phyloP scores from a whole-genome alignment of 2,888 invertebrate species.

The Tenodera sinensis region DNA sequence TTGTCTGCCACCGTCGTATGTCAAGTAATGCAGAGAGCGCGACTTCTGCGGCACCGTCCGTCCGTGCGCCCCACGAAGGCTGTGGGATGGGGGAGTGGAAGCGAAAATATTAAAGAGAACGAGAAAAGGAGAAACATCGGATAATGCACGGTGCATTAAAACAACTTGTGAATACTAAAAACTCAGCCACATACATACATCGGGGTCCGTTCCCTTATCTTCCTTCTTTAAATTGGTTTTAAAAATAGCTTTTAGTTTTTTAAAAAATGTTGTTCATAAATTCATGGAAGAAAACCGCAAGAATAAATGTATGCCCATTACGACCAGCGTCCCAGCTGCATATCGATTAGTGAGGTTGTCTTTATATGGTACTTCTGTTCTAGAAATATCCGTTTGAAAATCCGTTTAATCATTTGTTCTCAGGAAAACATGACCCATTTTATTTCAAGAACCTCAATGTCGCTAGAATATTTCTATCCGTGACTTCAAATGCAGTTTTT shows the following conservation, averaged over 20 bases:
- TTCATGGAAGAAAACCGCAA: neutral
- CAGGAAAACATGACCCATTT: too few species aligned
- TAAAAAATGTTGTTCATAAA: neutral
- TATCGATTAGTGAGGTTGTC: neutral
- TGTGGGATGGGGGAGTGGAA: neutral
- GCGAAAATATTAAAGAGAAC: neutral
- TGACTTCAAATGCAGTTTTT: too few species aligned
- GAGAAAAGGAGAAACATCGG: neutral
- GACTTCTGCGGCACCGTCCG: neutral
- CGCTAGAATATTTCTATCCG: too few species aligned
- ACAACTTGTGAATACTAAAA: neutral
- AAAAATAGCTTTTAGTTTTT: neutral
- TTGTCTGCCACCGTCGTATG: neutral
- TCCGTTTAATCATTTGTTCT: too few species aligned
- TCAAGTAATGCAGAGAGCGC: neutral
- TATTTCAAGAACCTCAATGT: too few species aligned
- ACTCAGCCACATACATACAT: neutral
- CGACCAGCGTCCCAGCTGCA: neutral
- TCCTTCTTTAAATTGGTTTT: neutral
- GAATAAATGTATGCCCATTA: neutral
- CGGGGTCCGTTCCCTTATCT: neutral
- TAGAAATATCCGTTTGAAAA: neutral
- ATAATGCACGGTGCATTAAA: neutral
- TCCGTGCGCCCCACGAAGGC: too few species aligned
- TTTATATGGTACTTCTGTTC: neutral